Conservation (phyloP, 2,888 invertebrate species). For the Abrostola tripartita region DNA sequence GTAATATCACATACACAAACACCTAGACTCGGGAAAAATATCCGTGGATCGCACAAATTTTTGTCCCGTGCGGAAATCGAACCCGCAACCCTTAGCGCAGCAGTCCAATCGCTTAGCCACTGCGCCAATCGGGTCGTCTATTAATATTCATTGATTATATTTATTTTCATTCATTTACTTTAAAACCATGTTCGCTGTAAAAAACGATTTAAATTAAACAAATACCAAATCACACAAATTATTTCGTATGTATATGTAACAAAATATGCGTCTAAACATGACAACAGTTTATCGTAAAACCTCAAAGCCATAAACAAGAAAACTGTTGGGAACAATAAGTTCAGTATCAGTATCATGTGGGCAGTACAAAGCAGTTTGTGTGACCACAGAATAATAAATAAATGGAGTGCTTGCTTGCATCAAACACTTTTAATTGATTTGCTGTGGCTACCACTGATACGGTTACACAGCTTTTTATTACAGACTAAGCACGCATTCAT, state of each 20-base stretch:
- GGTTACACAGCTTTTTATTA: no score
- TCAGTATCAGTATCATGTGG: slow-evolving; percentile 57
- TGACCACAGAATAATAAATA: slow-evolving; percentile 2
- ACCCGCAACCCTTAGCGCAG: no score
- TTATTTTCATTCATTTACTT: no score
- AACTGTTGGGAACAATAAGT: slow-evolving; percentile 58
- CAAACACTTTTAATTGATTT: not conserved
- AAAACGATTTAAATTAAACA: slow-evolving; percentile 6
- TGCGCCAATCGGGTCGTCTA: no score
- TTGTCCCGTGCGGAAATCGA: no score
- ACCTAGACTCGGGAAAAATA: no score
- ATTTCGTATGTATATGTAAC: slow-evolving; percentile 21
- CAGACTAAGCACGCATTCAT: no score
- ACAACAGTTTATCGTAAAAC: slow-evolving; percentile 50
- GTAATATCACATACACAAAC: no score
- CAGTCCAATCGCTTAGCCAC: no score
- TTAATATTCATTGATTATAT: no score
- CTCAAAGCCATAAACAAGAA: slow-evolving; percentile 57
- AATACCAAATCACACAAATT: slow-evolving; percentile 12
- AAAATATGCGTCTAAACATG: slow-evolving; percentile 47
- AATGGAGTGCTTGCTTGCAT: slow-evolving; percentile 5
- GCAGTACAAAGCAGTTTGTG: slow-evolving; percentile 50
- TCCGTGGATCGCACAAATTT: no score
- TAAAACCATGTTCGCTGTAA: slow-evolving; percentile 10
- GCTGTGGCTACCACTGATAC: no score